Conservation (phyloP, 2,888 invertebrate genomes). For the Chrysolina haemoptera region DNA sequence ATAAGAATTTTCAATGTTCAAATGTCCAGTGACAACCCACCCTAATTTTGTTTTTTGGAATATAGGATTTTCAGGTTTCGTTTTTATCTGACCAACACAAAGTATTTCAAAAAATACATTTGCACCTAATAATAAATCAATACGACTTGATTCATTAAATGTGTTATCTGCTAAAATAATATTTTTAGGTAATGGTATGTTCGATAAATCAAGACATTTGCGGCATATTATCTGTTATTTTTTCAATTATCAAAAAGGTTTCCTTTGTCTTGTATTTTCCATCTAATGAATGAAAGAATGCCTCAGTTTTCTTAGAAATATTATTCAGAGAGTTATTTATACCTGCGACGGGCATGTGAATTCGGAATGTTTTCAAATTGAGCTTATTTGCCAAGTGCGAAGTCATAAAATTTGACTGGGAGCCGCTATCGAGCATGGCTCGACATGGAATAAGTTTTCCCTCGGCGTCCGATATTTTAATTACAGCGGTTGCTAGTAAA, state of each 20-base stretch:
- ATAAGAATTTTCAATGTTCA: background rate
- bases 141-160: constrained; percentile 29
- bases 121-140: constrained; percentile 35
- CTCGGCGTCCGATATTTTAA: background rate
- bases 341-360: background rate
- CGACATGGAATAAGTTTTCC: background rate
- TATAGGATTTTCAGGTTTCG: background rate
- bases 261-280: background rate
- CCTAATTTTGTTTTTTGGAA: constrained; percentile 10
- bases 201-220: constrained; percentile 8
- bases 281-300: background rate
- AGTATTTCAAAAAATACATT: constrained; percentile 33
- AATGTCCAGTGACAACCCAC: constrained; percentile 1
- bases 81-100: background rate
- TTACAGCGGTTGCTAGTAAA: no score
- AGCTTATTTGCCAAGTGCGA: constrained; percentile 1
- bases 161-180: no score
- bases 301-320: constrained; percentile 5
- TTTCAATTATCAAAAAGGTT: constrained; percentile 8
- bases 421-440: constrained; percentile 15
- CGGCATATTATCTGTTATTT: constrained; percentile 7
- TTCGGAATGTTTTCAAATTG: background rate
- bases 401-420: constrained; percentile 10
- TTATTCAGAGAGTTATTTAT: background rate
- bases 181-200: no score